Percentiles rank a stretch among this genome's conserved stretches.
phyloP scores from a whole-genome alignment of 2,888 invertebrate species.

The Smittia sp. region DNA sequence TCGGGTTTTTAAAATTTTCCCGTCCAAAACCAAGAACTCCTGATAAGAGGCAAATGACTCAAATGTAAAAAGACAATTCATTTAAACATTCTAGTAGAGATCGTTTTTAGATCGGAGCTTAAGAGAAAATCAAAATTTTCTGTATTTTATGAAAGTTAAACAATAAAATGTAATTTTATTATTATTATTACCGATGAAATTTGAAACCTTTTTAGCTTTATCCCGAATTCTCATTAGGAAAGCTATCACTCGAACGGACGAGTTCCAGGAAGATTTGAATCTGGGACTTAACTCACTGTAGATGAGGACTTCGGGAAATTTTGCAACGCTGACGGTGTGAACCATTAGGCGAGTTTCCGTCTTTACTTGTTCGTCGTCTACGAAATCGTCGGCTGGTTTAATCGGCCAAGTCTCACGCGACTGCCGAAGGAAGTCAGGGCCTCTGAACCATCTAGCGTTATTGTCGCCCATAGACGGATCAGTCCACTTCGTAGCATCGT shows the following conservation, averaged over 20 bases:
- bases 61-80: no score
- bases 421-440: conserved; percentile 42
- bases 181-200: no score
- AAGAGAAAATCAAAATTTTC: no score
- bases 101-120: no score
- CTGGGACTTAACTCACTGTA: not conserved
- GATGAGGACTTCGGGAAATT: no score
- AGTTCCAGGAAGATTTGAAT: not conserved
- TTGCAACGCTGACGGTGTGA: not conserved
- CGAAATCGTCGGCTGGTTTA: not conserved
- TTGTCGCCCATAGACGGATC: not conserved
- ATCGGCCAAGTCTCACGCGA: not conserved
- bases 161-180: no score
- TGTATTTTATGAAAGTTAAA: no score
- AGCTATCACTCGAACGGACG: not conserved
- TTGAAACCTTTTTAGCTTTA: not conserved
- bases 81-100: no score
- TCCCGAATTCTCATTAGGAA: not conserved
- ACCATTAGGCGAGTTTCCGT: not conserved
- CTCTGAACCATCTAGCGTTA: conserved; percentile 40
- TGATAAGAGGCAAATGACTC: no score
- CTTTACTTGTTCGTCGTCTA: not conserved
- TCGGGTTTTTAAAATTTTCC: no score
- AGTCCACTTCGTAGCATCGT: conserved; percentile 43
- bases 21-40: no score